phyloP scores from a whole-genome alignment of 2,888 invertebrate species.

The Flexamia atlantica region DNA sequence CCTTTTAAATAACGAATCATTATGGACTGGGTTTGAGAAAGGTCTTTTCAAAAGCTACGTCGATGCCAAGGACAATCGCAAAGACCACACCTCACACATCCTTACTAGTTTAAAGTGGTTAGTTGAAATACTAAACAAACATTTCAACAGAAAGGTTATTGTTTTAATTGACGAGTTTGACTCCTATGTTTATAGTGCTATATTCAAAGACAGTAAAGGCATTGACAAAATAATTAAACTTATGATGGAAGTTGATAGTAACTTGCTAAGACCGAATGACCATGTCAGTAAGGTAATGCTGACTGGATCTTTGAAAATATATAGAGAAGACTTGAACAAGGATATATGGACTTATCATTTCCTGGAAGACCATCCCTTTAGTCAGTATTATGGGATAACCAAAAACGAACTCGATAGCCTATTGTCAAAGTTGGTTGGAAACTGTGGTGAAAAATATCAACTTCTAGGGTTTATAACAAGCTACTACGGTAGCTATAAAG shows the following conservation, averaged over 20 bases:
- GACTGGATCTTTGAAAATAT: neutral
- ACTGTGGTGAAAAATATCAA: constrained; percentile 19
- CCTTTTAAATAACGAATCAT: constrained; percentile 4
- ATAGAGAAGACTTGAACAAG: neutral
- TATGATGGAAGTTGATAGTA: constrained; percentile 3
- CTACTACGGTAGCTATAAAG: constrained; percentile 4
- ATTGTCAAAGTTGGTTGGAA: neutral
- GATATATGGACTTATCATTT: constrained; percentile 31
- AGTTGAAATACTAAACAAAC: neutral
- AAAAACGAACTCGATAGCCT: neutral
- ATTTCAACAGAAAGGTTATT: neutral
- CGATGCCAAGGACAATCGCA: neutral
- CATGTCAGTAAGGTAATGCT: neutral
- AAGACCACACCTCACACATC: constrained; percentile 9
- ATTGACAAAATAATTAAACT: neutral
- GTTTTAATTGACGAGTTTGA: constrained; percentile 18
- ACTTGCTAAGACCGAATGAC: constrained; percentile 3
- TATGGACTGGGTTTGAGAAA: constrained; percentile 10
- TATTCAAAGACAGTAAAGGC: constrained; percentile 11
- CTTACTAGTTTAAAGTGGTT: constrained; percentile 14
- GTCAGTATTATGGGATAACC: neutral
- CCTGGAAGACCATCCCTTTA: constrained; percentile 8
- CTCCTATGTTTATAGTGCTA: constrained; percentile 20
- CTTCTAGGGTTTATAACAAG: neutral
- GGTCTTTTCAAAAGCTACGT: constrained; percentile 23